Conservation (phyloP, 1,140 invertebrate genomes). For the Antheraea pernyi region DNA sequence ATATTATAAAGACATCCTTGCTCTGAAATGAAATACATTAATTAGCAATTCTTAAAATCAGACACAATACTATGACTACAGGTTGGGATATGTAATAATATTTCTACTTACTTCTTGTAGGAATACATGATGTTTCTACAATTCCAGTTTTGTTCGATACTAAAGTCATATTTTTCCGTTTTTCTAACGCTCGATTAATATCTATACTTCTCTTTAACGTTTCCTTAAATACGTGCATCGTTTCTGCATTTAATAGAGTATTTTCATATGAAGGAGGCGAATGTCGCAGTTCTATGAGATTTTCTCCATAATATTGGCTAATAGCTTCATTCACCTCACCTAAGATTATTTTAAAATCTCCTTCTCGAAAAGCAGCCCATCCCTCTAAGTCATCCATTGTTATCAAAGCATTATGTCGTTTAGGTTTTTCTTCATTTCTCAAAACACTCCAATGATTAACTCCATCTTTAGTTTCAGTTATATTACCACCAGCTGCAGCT, state of each 20-base stretch:
- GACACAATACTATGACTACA: not conserved
- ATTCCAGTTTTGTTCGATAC: constrained; percentile 1
- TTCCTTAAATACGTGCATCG: constrained; percentile 34
- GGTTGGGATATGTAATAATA: not conserved
- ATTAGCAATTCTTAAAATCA: not conserved
- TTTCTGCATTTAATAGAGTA: constrained; percentile 28
- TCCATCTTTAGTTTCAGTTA: constrained; percentile 79
- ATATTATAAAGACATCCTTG: constrained; percentile 43
- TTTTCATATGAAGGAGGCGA: constrained; percentile 28
- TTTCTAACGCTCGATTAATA: constrained; percentile 6
- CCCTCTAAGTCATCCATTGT: constrained; percentile 36
- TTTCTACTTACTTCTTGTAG: constrained; percentile 28
- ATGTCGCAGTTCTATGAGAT: constrained; percentile 20
- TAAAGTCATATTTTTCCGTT: not conserved
- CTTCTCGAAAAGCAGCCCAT: constrained; percentile 40
- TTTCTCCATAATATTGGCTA: constrained; percentile 33
- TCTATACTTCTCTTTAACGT: constrained; percentile 20
- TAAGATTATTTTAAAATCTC: constrained; percentile 45
- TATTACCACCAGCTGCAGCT: constrained; percentile 31
- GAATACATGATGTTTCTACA: constrained; percentile 24
- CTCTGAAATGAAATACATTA: constrained; percentile 27
- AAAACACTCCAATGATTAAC: constrained; percentile 84
- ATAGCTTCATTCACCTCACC: constrained; percentile 27
- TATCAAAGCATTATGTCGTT: constrained; percentile 80
- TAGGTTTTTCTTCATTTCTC: constrained; percentile 74